phyloP scores from a whole-genome alignment of 2,888 invertebrate genomes.

The Cerastoderma edule region DNA sequence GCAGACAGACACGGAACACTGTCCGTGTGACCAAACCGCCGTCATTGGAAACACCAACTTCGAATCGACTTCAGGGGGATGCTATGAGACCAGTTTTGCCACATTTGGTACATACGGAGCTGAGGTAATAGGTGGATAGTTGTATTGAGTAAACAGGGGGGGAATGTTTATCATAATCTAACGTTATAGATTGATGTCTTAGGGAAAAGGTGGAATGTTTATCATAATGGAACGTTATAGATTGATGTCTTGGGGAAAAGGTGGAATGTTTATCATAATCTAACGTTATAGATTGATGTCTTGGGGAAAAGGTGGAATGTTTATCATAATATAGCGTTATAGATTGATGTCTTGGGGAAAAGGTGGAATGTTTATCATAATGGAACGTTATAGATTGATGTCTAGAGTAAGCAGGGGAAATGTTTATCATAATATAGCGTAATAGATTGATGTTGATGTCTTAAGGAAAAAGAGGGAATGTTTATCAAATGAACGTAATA shows the following conservation, averaged over 20 bases:
- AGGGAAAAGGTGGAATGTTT: background rate
- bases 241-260: background rate
- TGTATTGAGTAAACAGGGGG: background rate
- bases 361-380: background rate
- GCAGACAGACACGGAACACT: slow-evolving; percentile 20
- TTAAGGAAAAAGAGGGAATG: no score
- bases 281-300: background rate
- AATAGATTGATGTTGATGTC: no score
- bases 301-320: background rate
- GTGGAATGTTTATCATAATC: background rate
- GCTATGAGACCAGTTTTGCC: slow-evolving; percentile 16
- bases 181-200: background rate
- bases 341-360: background rate
- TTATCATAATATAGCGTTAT: background rate
- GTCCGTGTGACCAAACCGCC: slow-evolving; percentile 28
- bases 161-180: background rate
- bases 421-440: background rate
- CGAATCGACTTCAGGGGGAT: background rate
- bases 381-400: background rate
- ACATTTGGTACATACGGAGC: background rate
- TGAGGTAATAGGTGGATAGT: background rate
- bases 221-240: background rate
- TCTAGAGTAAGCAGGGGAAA: background rate
- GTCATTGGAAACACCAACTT: slow-evolving; percentile 31
- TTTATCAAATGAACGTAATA: no score